These are phyloP conservation scores for Cottus gobio DNA, from an alignment of 2,113 vertebrate genomes.

Conservation along the genomic window DNA sequence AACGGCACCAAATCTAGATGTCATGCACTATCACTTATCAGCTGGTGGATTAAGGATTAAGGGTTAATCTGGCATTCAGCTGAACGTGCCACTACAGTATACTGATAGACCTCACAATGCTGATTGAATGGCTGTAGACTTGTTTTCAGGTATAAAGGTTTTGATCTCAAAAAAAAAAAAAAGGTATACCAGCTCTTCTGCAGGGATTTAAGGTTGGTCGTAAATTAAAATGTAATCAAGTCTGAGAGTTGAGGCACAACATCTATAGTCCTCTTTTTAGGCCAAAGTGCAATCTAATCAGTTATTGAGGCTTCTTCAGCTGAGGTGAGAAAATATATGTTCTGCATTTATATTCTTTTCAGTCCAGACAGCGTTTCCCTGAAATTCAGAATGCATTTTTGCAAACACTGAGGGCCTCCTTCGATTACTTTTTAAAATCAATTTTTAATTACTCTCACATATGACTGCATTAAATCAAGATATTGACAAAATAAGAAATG, in stretches of 20 bases:
- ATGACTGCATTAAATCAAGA: no score
- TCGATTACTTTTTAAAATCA: no score
- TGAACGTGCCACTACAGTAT: neutral
- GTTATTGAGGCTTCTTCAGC: neutral
- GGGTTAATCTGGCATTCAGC: no score
- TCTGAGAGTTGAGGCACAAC: neutral
- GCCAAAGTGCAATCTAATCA: neutral
- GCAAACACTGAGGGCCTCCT: no score
- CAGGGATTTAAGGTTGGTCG: neutral
- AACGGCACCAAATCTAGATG: neutral
- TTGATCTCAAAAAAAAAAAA: neutral
- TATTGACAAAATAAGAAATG: neutral
- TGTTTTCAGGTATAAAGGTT: neutral
- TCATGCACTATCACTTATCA: neutral
- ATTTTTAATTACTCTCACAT: no score
- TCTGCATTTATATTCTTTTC: neutral
- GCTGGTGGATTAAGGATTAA: neutral
- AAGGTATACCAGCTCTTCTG: neutral
- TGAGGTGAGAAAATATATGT: neutral
- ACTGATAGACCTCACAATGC: no score
- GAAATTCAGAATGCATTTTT: no score
- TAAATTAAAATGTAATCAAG: neutral
- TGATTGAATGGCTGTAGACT: neutral
- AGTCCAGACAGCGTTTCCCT: neutral
- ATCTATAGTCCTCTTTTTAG: neutral